A percentile compares a stretch with the other conserved stretches of the same genome.
phyloP scores from a whole-genome alignment of 2,888 invertebrate species.

The Metalampra italica region DNA sequence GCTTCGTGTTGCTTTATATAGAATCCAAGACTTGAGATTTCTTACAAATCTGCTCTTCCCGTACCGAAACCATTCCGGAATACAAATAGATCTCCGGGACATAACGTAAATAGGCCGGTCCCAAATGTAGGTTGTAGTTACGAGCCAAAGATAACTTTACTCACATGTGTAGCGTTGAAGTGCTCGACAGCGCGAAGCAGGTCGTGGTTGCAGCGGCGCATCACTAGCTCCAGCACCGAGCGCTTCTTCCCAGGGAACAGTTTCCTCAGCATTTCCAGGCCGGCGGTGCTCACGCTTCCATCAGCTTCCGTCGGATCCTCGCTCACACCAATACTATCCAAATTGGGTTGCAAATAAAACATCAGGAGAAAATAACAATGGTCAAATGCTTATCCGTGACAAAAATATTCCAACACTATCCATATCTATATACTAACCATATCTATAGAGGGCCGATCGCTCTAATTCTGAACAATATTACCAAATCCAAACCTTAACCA shows the following conservation, averaged over 20 bases:
- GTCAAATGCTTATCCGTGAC: conserved; percentile 4
- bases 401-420: conserved; percentile 1
- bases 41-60: too few relatives aligned
- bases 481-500: too few relatives aligned
- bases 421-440: too few relatives aligned
- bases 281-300: conserved; percentile 81
- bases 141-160: not conserved
- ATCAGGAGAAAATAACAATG: conserved; percentile 3
- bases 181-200: conserved; percentile 93
- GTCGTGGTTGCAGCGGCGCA: conserved; percentile 95
- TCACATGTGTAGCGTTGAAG: conserved; percentile 77
- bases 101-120: not conserved
- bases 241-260: conserved; percentile 94
- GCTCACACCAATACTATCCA: conserved; percentile 18
- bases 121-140: not conserved
- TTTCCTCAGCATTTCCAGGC: conserved; percentile 90
- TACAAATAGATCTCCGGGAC: too few relatives aligned
- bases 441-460: too few relatives aligned
- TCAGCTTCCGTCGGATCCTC: conserved; percentile 44
- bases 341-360: not conserved
- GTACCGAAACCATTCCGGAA: too few relatives aligned
- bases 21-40: too few relatives aligned
- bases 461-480: too few relatives aligned
- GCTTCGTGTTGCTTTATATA: too few relatives aligned
- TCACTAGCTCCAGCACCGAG: conserved; percentile 92